phyloP scores from a whole-genome alignment of 1,140 invertebrate genomes.

The Drosophila bipectinata region DNA sequence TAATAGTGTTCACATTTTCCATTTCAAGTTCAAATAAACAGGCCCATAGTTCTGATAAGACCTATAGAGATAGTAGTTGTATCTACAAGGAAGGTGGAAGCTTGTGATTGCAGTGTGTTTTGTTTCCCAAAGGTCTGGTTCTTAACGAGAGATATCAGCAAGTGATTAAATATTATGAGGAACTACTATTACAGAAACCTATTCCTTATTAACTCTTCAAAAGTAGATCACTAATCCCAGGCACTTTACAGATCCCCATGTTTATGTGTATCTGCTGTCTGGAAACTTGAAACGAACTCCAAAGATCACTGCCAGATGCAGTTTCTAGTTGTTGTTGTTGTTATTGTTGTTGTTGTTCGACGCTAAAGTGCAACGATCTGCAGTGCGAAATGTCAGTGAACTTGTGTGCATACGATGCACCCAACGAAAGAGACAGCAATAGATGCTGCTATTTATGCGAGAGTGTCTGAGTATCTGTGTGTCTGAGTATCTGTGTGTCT shows the following conservation, averaged over 20 bases:
- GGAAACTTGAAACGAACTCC: conserved; percentile 32
- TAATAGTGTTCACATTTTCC: background rate
- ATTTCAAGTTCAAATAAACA: conserved; percentile 34
- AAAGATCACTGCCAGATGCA: conserved; percentile 29
- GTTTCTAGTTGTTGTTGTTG: conserved; percentile 37
- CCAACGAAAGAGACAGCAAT: conserved; percentile 16
- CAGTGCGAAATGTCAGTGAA: conserved; percentile 79
- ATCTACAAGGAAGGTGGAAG: conserved; percentile 10
- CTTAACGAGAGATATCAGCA: conserved; percentile 5
- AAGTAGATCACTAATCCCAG: conserved; percentile 27
- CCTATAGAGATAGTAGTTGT: conserved; percentile 17
- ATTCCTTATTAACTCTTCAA: background rate
- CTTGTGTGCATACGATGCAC: conserved; percentile 44
- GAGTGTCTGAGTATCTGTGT: background rate
- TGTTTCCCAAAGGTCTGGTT: conserved; percentile 19
- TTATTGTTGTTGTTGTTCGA: conserved; percentile 37
- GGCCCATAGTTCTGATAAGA: conserved; percentile 19
- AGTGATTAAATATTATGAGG: conserved; percentile 9
- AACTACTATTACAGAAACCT: background rate
- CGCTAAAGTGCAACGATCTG: conserved; percentile 78
- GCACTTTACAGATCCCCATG: background rate
- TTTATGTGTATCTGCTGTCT: conserved; percentile 13
- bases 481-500: conserved; percentile 37
- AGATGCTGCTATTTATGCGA: conserved; percentile 8
- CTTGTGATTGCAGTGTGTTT: conserved; percentile 12